These are phyloP conservation scores for Sandelia bainsii DNA, from an alignment of 2,797 vertebrate genomes.

Conservation along the genomic window DNA sequence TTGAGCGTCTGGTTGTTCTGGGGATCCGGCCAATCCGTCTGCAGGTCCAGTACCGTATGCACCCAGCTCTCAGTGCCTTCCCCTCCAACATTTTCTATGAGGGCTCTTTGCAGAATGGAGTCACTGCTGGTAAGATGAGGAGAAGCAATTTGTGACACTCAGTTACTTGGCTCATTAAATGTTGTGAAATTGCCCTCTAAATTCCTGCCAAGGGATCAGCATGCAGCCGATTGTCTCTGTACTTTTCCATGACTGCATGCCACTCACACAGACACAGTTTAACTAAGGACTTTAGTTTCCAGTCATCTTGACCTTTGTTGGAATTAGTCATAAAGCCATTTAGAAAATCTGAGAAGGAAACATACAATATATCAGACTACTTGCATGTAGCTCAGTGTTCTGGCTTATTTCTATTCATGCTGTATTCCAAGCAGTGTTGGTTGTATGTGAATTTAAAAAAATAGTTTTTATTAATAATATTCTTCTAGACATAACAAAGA, in stretches of 20 bases:
- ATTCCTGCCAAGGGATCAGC: background rate
- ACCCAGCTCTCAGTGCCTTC: slow-evolving; percentile 94
- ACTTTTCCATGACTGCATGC: background rate
- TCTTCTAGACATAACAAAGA: too few relatives aligned
- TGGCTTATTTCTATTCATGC: too few relatives aligned
- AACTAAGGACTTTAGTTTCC: background rate
- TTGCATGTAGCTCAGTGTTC: too few relatives aligned
- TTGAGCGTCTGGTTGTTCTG: slow-evolving; percentile 93
- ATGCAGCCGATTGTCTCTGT: background rate
- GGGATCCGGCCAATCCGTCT: slow-evolving; percentile 95
- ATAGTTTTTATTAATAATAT: too few relatives aligned
- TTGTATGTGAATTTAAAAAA: too few relatives aligned
- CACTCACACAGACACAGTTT: background rate
- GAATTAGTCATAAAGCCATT: background rate
- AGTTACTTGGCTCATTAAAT: background rate
- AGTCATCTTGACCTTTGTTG: background rate
- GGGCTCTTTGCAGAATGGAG: slow-evolving; percentile 94
- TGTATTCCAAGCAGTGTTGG: too few relatives aligned
- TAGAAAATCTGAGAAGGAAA: background rate
- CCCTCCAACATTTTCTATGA: slow-evolving; percentile 98
- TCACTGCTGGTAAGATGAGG: slow-evolving; percentile 87
- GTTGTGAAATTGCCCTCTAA: background rate
- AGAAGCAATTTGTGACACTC: background rate
- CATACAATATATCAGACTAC: background rate
- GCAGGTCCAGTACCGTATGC: slow-evolving; percentile 97